Percentiles rank a stretch among this genome's conserved stretches.
Conservation (phyloP, 2,113 vertebrate genomes). For the Callithrix jacchus region DNA sequence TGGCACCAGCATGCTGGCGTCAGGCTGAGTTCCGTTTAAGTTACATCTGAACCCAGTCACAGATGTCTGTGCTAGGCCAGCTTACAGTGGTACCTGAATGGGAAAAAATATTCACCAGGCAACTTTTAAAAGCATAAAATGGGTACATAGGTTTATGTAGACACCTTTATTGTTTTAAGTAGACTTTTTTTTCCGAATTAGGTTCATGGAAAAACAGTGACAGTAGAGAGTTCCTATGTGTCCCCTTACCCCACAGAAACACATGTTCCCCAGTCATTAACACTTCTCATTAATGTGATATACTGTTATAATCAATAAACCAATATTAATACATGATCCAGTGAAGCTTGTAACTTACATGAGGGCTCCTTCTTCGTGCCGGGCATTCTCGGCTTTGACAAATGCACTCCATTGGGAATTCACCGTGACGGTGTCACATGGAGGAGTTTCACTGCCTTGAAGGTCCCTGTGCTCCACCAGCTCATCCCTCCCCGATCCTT, state of each 20-base stretch:
- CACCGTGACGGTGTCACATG: neutral
- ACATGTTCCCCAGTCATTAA: rapidly evolving
- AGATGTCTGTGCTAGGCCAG: neutral
- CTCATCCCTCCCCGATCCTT: neutral
- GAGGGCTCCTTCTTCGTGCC: neutral
- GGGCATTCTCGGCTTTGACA: neutral
- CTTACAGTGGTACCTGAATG: neutral
- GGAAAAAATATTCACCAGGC: neutral
- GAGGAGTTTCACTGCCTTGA: neutral
- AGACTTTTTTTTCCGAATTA: neutral
- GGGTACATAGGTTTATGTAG: too few relatives aligned
- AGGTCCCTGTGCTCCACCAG: neutral
- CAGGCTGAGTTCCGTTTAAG: neutral
- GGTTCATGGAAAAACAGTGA: neutral
- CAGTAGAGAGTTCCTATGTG: neutral
- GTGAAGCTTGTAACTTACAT: neutral
- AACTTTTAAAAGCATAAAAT: neutral
- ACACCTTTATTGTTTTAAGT: neutral
- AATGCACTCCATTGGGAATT: neutral
- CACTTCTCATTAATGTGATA: neutral
- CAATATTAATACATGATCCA: too few relatives aligned
- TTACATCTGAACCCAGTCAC: neutral
- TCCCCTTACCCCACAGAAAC: neutral
- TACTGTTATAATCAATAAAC: too few relatives aligned
- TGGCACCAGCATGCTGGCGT: too few relatives aligned